Evolutionary conservation across 1,140 invertebrate species (phyloP), one percentile per base, ranked within the genome.

Genomic region (Odontomachus brunneus): DNA sequence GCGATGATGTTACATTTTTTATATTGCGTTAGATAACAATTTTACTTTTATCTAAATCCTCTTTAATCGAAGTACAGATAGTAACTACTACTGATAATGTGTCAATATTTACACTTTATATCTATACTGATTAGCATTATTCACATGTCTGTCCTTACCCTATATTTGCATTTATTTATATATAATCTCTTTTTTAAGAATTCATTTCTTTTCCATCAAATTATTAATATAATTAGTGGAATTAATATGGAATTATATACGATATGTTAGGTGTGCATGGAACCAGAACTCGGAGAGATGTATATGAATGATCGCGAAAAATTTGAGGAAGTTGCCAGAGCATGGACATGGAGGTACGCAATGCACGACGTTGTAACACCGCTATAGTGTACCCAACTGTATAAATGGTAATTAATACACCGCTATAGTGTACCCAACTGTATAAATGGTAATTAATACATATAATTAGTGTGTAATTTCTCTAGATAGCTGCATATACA

Each of bases 261-360:
- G 12, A 14, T 71, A n/a, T 60, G 86, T 91, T 89, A 97, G 95
- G 96, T 98, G 3, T 98, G 97, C 91, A 99, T 99, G 98, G 98
- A 99, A 91, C 97, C 98, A 22, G 96, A 96, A 80, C 94, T 98
- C 51, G 98, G 97, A 3, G 95, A 96, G 78, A 95, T 99, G 92
- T 99, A 98, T 91, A 95, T 96, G 59, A 96, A 96, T 51, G 96
- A 99, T 89, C 95, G 96, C 19, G 92, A 95, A 60, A 95, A 95
- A 44, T 99, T 98, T 92, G 97, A 99, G 89, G 95, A 96, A 85
- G 95, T 98, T 51, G 98, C 98, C 4, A 95, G 97, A 44, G 94
- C 96, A 3, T 99, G 98, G 98, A 99, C 98, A 0, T 98, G 97
- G 97, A 97, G 97, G 89, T 98, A 98, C 94, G 98, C 98, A 9